Conservation (phyloP, 64 coral and sea anemone genomes). For the Montipora foliosa region DNA sequence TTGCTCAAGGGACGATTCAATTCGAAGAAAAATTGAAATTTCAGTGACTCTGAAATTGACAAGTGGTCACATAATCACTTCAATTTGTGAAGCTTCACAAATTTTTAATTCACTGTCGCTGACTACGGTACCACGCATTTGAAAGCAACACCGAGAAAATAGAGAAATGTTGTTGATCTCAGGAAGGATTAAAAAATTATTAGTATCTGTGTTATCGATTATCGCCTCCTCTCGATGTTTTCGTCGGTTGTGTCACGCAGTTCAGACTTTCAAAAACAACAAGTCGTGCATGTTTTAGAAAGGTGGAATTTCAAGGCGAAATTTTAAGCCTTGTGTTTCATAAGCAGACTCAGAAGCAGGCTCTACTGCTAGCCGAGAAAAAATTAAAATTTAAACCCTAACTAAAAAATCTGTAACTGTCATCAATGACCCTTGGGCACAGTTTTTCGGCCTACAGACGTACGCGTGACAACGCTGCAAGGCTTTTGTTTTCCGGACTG, state of each 20-base stretch:
- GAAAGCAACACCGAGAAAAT: constrained; percentile 24
- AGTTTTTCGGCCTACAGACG: constrained; percentile 34
- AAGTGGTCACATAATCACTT: constrained; percentile 15
- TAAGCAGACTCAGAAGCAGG: constrained; percentile 9
- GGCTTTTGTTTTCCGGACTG: constrained; percentile 25
- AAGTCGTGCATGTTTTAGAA: constrained; percentile 15
- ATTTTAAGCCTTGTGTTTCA: constrained; percentile 21
- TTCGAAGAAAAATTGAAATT: neutral
- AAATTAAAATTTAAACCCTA: constrained; percentile 24
- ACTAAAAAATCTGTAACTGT: constrained; percentile 33
- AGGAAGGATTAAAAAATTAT: constrained; percentile 26
- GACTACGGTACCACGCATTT: neutral
- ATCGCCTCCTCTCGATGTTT: constrained; percentile 26
- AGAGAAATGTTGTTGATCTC: constrained; percentile 7
- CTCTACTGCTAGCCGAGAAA: constrained; percentile 9
- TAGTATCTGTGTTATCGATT: constrained; percentile 28
- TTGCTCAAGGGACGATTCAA: constrained; percentile 12
- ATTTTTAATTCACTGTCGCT: constrained; percentile 25
- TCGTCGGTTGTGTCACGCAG: constrained; percentile 31
- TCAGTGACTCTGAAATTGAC: constrained; percentile 27
- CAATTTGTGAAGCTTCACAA: constrained; percentile 22
- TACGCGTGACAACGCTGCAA: constrained; percentile 25
- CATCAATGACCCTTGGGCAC: constrained; percentile 30
- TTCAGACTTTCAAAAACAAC: constrained; percentile 29
- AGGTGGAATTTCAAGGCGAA: constrained; percentile 18